Evolutionary conservation across 2,113 vertebrate genomes (phyloP).

Genomic region (Psettodes erumei): DNA sequence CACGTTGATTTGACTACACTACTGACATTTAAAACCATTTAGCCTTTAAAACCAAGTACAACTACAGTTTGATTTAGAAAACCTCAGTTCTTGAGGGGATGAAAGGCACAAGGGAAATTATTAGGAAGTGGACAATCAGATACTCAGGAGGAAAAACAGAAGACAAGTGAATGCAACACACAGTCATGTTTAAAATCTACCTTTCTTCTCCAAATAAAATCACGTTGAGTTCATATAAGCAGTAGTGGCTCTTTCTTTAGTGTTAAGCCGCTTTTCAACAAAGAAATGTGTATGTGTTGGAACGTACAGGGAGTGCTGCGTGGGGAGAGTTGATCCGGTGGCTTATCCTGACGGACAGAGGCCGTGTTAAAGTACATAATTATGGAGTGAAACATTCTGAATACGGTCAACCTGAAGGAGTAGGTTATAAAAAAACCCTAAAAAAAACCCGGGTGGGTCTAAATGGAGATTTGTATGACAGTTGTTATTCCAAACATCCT

Average conservation of each 20-base stretch:
- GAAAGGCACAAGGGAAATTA: constrained; percentile 71
- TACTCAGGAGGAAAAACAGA: not conserved
- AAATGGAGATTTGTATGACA: constrained; percentile 5
- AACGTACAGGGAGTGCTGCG: not conserved
- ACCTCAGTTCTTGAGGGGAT: constrained; percentile 29
- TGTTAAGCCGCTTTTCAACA: constrained; percentile 15
- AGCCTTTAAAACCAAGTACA: constrained; percentile 34
- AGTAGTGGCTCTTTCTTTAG: constrained; percentile 33
- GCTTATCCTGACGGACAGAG: constrained; percentile 10
- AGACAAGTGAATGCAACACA: constrained; percentile 1
- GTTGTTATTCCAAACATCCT: constrained; percentile 6
- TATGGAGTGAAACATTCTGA: constrained; percentile 23
- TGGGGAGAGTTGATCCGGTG: constrained; percentile 3
- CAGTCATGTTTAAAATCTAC: constrained; percentile 34
- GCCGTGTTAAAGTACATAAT: not conserved
- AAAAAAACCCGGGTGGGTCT: constrained; percentile 29
- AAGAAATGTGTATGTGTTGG: not conserved
- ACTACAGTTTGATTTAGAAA: constrained; percentile 9
- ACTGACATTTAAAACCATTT: constrained; percentile 41
- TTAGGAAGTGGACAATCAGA: constrained; percentile 4
- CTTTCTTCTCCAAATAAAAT: constrained; percentile 9
- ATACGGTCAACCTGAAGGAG: constrained; percentile 28
- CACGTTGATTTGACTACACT: not conserved
- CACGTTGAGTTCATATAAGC: not conserved
- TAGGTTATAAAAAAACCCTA: constrained; percentile 33